phyloP scores from a whole-genome alignment of 2,888 invertebrate species.

The Xylota segnis region DNA sequence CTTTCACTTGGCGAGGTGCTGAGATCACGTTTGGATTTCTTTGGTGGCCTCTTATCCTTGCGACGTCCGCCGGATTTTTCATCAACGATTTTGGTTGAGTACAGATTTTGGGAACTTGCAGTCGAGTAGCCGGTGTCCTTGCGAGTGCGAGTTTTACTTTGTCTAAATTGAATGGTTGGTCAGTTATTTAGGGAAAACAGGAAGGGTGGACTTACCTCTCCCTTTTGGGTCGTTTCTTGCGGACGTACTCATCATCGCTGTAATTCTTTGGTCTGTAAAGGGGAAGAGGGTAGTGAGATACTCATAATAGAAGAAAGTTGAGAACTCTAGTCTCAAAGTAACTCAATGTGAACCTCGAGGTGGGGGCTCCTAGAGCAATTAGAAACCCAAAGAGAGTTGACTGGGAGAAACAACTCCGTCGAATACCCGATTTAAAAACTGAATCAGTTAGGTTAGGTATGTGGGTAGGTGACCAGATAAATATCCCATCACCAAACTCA shows the following conservation, averaged over 20 bases:
- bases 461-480: too few relatives aligned
- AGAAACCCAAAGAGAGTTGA: too few relatives aligned
- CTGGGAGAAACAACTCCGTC: too few relatives aligned
- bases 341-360: too few relatives aligned
- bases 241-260: constrained; percentile 80
- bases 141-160: constrained; percentile 81
- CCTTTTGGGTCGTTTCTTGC: constrained; percentile 81
- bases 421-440: too few relatives aligned
- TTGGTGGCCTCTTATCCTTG: constrained; percentile 82
- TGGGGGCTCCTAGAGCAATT: too few relatives aligned
- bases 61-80: constrained; percentile 79
- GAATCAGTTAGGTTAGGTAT: too few relatives aligned
- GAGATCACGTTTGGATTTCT: constrained; percentile 81
- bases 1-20: constrained; percentile 81
- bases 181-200: constrained; percentile 19
- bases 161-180: constrained; percentile 24
- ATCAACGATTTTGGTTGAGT: constrained; percentile 81
- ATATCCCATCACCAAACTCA: too few relatives aligned
- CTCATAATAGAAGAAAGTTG: too few relatives aligned
- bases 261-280: constrained; percentile 80
- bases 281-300: too few relatives aligned
- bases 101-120: constrained; percentile 87
- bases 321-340: too few relatives aligned
- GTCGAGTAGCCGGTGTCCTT: constrained; percentile 90
- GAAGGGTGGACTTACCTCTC: constrained; percentile 79